Evolutionary conservation across 2,888 invertebrate genomes (phyloP).

Genomic region (Pinctada fucata): DNA sequence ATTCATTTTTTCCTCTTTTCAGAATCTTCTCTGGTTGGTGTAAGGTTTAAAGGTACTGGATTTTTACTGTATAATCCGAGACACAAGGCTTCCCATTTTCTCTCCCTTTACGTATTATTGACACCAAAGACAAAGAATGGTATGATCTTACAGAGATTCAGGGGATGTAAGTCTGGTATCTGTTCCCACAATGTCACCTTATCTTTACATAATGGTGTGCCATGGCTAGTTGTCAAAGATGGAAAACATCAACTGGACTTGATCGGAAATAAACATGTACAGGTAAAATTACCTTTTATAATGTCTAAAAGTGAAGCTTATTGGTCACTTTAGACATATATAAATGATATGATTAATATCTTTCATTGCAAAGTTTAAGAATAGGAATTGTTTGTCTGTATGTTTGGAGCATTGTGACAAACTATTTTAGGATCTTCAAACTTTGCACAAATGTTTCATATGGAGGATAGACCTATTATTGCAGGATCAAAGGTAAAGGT

Average conservation of each 20-base stretch:
- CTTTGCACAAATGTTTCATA: no score
- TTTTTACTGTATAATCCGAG: conserved; percentile 37
- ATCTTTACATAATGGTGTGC: background rate
- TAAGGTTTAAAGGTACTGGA: conserved; percentile 37
- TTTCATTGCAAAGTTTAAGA: no score
- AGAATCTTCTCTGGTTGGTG: conserved; percentile 44
- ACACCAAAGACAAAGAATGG: conserved; percentile 36
- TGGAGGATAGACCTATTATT: no score
- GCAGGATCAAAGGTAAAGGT: no score
- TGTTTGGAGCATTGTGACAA: no score
- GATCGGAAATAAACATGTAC: background rate
- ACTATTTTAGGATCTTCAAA: no score
- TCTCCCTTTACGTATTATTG: conserved; percentile 46
- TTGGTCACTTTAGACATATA: no score
- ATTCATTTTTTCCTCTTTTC: background rate
- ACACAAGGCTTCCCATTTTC: conserved; percentile 32
- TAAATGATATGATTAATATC: no score
- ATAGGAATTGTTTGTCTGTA: no score
- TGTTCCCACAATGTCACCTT: conserved; percentile 10
- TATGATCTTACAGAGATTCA: conserved; percentile 42
- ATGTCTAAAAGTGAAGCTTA: no score
- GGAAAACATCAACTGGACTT: background rate
- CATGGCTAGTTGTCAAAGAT: conserved; percentile 3
- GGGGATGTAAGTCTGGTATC: background rate
- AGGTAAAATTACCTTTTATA: background rate